These are phyloP conservation scores for Subanguina moxae DNA, from an alignment of 1,140 invertebrate genomes.

Conservation along the genomic window DNA sequence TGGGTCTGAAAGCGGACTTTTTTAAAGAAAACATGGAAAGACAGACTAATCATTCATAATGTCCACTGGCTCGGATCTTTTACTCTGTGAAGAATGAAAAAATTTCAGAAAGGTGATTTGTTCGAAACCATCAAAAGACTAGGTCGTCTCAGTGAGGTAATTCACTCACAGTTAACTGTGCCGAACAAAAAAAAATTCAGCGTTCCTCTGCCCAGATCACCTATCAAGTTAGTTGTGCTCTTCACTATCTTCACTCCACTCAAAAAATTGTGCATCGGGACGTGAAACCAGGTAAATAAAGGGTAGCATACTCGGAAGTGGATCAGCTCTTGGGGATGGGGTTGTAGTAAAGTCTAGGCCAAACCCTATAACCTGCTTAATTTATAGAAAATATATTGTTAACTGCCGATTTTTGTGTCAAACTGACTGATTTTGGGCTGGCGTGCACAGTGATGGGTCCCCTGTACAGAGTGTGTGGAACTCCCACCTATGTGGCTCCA, in stretches of 20 bases:
- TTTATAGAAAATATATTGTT: slow-evolving; percentile 61
- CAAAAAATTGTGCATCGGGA: slow-evolving; percentile 62
- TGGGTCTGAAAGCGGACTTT: neutral
- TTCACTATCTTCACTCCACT: slow-evolving; percentile 60
- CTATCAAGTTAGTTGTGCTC: slow-evolving; percentile 57
- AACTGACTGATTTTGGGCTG: slow-evolving; percentile 63
- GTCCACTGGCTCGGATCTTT: too few relatives aligned
- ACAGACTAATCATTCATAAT: too few relatives aligned
- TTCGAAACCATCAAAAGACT: slow-evolving; percentile 43
- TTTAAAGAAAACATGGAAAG: too few relatives aligned
- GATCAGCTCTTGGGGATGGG: too few relatives aligned
- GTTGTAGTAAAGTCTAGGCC: neutral
- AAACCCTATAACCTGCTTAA: too few relatives aligned
- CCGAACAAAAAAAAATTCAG: neutral
- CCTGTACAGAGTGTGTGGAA: slow-evolving; percentile 46
- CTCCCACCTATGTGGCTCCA: slow-evolving; percentile 42
- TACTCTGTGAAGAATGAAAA: too few relatives aligned
- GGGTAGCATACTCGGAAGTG: too few relatives aligned
- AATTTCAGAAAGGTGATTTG: slow-evolving; percentile 38
- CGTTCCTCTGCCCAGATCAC: slow-evolving; percentile 37
- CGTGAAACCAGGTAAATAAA: slow-evolving; percentile 52
- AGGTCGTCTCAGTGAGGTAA: slow-evolving; percentile 23
- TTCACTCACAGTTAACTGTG: too few relatives aligned
- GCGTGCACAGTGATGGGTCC: slow-evolving; percentile 49
- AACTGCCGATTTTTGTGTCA: slow-evolving; percentile 51